A percentile compares a stretch with the other conserved stretches of the same genome.
These are phyloP conservation scores for Percina caprodes DNA, from an alignment of 2,113 vertebrate species.

Conservation along the genomic window DNA sequence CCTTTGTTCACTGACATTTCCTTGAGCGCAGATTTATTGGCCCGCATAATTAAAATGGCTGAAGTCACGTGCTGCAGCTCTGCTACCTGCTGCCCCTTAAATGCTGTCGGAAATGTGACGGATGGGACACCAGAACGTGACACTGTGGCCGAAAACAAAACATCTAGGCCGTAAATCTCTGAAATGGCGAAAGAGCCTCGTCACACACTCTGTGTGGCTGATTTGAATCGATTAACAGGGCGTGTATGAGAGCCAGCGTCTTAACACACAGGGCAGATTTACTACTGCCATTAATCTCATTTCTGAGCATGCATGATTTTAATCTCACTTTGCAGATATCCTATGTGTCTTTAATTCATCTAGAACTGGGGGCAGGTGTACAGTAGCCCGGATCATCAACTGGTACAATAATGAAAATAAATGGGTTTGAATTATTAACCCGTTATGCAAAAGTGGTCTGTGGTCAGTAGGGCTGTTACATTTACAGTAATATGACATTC, in stretches of 20 bases:
- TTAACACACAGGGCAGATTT: not conserved
- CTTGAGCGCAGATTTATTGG: conserved; percentile 48
- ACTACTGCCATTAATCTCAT: too few relatives aligned
- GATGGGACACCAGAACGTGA: conserved; percentile 33
- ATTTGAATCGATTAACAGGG: conserved; percentile 12
- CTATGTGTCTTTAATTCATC: conserved; percentile 42
- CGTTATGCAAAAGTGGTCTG: too few relatives aligned
- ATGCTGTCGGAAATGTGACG: conserved; percentile 22
- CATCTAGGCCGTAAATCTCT: conserved; percentile 37
- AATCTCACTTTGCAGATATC: conserved; percentile 18
- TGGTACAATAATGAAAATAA: too few relatives aligned
- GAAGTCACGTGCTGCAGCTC: conserved; percentile 19
- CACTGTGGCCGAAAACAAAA: conserved; percentile 27
- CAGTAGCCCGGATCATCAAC: not conserved
- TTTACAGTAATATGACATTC: too few relatives aligned
- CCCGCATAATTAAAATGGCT: conserved; percentile 54
- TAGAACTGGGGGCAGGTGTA: not conserved
- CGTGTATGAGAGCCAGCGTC: not conserved
- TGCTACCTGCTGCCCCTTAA: conserved; percentile 24
- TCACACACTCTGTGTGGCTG: not conserved
- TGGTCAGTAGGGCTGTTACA: too few relatives aligned
- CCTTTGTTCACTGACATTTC: conserved; percentile 32
- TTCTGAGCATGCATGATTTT: too few relatives aligned
- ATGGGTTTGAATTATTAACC: too few relatives aligned
- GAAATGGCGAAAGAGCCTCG: not conserved